A percentile compares a stretch with the other conserved stretches of the same genome.
phyloP scores from a whole-genome alignment of 37 sponge, comb jelly and placozoan genomes.

The Trichoplax adhaerens region DNA sequence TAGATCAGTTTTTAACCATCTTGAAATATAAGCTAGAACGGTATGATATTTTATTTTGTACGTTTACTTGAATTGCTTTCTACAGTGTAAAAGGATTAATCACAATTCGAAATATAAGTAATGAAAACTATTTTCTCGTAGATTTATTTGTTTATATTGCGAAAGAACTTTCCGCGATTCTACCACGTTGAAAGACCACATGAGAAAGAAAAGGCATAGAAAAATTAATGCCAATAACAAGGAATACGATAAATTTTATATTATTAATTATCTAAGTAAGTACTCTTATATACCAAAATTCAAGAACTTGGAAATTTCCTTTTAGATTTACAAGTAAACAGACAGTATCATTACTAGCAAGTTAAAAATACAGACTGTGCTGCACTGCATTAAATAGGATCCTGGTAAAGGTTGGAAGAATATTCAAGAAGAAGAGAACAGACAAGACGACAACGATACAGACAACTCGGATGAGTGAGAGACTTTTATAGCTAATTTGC shows the following conservation, averaged over 20 bases:
- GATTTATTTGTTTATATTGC: slow-evolving; percentile 58
- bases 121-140: no score
- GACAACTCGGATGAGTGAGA: no score
- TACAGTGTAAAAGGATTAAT: neutral
- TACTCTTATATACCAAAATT: neutral
- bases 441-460: neutral
- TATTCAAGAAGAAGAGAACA: slow-evolving; percentile 27
- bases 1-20: slow-evolving; percentile 37
- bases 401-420: slow-evolving; percentile 43
- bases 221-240: slow-evolving; percentile 62
- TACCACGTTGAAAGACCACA: slow-evolving; percentile 73
- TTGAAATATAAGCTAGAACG: slow-evolving; percentile 37
- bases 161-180: slow-evolving; percentile 54
- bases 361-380: no score
- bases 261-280: slow-evolving; percentile 53
- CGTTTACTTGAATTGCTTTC: neutral
- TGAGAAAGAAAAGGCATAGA: slow-evolving; percentile 87
- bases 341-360: neutral
- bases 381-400: neutral
- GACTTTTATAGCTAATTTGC: no score
- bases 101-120: no score
- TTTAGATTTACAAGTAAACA: neutral
- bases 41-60: slow-evolving; percentile 8
- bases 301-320: slow-evolving; percentile 18
- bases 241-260: slow-evolving; percentile 66